Evolutionary conservation across 2,888 invertebrate genomes (phyloP).

Genomic region (Branchellion lobata): DNA sequence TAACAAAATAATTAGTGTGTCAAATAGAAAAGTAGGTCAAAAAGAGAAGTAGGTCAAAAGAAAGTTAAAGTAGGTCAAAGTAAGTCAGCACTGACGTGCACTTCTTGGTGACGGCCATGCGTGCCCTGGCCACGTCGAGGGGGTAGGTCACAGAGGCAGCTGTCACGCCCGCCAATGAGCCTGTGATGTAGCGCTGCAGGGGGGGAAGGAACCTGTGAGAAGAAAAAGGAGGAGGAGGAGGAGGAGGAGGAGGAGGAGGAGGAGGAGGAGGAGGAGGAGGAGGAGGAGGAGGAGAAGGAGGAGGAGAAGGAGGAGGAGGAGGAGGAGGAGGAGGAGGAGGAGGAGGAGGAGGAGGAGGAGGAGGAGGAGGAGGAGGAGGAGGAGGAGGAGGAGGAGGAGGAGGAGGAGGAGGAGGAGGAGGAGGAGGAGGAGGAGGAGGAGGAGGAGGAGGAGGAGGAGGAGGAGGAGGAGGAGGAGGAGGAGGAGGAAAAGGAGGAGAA

Average conservation of each 20-base stretch:
- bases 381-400: not conserved
- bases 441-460: not conserved
- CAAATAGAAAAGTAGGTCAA: no score
- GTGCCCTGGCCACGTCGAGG: constrained; percentile 88
- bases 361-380: not conserved
- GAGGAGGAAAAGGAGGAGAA: not conserved
- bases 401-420: not conserved
- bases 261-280: no score
- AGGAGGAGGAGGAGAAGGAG: no score
- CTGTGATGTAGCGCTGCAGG: constrained; percentile 76
- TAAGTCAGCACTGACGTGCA: constrained; percentile 70
- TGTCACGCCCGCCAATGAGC: constrained; percentile 90
- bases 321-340: no score
- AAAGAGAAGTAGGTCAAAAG: no score
- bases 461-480: not conserved
- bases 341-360: no score
- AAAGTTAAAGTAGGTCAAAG: no score
- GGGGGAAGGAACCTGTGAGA: constrained; percentile 55
- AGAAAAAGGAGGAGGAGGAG: no score
- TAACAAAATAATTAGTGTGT: no score
- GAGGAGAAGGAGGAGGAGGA: no score
- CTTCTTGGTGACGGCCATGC: constrained; percentile 91
- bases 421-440: not conserved
- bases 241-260: no score
- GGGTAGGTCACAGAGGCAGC: constrained; percentile 94